These are phyloP conservation scores for Corvus moneduloides DNA, from an alignment of 2,113 vertebrate genomes.

Conservation along the genomic window DNA sequence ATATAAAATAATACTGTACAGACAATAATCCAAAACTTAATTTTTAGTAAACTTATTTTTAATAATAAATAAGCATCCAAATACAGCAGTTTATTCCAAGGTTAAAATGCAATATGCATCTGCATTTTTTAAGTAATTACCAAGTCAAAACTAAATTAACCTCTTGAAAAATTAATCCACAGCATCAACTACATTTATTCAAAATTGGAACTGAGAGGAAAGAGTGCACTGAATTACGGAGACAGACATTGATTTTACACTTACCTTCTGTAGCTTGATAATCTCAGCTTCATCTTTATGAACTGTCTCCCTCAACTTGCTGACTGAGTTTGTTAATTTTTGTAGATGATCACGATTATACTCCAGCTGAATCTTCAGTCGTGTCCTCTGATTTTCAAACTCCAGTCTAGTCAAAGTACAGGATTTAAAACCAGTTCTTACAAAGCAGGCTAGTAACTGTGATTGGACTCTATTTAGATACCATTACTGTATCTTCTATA, in stretches of 20 bases:
- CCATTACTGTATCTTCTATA: background rate
- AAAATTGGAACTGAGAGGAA: background rate
- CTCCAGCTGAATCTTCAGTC: conserved; percentile 82
- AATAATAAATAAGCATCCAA: background rate
- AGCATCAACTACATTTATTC: background rate
- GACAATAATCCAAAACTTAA: background rate
- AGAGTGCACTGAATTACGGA: background rate
- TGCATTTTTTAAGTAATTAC: background rate
- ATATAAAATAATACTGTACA: background rate
- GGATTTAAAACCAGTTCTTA: background rate
- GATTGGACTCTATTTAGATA: background rate
- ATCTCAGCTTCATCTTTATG: conserved; percentile 70
- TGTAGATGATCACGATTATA: conserved; percentile 80
- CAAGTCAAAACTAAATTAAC: background rate
- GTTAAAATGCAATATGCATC: background rate
- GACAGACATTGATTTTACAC: background rate
- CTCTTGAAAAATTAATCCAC: background rate
- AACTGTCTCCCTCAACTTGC: conserved; percentile 69
- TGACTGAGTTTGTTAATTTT: conserved; percentile 70
- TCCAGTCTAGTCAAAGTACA: conserved; percentile 78
- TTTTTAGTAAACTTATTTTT: background rate
- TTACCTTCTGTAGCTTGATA: conserved; percentile 77
- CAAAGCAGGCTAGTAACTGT: background rate
- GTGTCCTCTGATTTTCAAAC: conserved; percentile 86
- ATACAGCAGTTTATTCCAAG: background rate